A percentile compares a stretch with the other conserved stretches of the same genome.
Evolutionary conservation across 2,113 vertebrate species (phyloP).

Genomic region (Oophaga pumilio): DNA sequence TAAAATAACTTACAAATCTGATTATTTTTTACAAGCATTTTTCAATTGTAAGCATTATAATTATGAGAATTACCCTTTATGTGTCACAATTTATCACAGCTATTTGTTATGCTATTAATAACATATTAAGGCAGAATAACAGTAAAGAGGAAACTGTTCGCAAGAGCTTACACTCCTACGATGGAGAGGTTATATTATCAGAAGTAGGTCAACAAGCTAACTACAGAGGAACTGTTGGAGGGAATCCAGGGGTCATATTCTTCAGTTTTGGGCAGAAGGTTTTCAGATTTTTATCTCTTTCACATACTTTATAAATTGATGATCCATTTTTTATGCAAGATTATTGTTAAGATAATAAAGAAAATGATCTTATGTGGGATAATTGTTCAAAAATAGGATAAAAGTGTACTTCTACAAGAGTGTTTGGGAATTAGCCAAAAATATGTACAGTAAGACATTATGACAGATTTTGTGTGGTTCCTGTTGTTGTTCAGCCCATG

Average conservation of each 20-base stretch:
- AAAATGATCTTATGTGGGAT: neutral
- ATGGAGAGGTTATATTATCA: neutral
- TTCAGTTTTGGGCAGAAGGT: neutral
- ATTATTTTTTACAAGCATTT: too few species aligned
- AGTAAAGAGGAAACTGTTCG: neutral
- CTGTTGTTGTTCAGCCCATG: neutral
- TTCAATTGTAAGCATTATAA: too few species aligned
- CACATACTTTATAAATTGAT: slow-evolving; percentile 8
- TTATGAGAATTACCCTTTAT: too few species aligned
- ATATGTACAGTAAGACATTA: neutral
- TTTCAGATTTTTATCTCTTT: neutral
- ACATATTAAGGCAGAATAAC: too few species aligned
- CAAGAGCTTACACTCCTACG: neutral
- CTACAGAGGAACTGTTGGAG: neutral
- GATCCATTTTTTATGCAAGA: slow-evolving; percentile 1
- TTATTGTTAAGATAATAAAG: neutral
- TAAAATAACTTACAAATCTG: too few species aligned
- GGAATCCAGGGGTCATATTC: neutral
- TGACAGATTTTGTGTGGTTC: neutral
- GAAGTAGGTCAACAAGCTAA: slow-evolving; percentile 2
- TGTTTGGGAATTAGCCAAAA: neutral
- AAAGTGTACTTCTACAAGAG: neutral
- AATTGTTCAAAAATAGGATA: neutral
- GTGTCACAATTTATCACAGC: neutral
- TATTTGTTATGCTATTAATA: neutral